A percentile compares a stretch with the other conserved stretches of the same genome.
Evolutionary conservation across 2,797 vertebrate species (phyloP).

Genomic region (Buphagus erythrorhynchus): DNA sequence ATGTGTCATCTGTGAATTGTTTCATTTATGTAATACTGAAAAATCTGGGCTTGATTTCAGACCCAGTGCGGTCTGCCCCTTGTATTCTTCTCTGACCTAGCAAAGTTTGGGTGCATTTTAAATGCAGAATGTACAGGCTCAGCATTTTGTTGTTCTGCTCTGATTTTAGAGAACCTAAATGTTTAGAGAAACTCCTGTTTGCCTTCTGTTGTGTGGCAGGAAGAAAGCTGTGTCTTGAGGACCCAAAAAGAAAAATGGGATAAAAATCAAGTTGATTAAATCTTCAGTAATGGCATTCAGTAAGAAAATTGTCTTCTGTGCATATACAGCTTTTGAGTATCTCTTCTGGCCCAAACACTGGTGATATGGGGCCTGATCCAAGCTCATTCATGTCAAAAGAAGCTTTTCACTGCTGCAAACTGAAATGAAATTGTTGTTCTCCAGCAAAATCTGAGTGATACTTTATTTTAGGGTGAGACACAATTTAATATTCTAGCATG

Average conservation of each 20-base stretch:
- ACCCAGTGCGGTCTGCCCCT: neutral
- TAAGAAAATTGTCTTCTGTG: neutral
- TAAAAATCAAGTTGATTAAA: neutral
- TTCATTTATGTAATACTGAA: constrained; percentile 59
- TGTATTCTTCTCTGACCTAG: neutral
- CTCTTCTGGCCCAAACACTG: neutral
- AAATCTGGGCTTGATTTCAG: constrained; percentile 67
- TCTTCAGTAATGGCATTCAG: neutral
- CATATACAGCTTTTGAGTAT: neutral
- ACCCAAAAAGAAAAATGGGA: neutral
- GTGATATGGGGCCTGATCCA: neutral
- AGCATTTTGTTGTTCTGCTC: neutral
- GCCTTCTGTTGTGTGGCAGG: neutral
- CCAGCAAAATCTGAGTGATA: neutral
- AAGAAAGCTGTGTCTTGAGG: neutral
- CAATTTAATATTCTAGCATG: neutral
- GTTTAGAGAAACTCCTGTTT: neutral
- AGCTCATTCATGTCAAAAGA: neutral
- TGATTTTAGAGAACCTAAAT: neutral
- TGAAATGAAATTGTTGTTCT: neutral
- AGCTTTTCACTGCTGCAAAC: neutral
- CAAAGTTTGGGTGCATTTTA: neutral
- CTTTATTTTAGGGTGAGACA: neutral
- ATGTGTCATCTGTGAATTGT: constrained; percentile 60
- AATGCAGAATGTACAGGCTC: neutral